Evolutionary conservation across 2,113 vertebrate species (phyloP).

Genomic region (Hydropotes inermis): DNA sequence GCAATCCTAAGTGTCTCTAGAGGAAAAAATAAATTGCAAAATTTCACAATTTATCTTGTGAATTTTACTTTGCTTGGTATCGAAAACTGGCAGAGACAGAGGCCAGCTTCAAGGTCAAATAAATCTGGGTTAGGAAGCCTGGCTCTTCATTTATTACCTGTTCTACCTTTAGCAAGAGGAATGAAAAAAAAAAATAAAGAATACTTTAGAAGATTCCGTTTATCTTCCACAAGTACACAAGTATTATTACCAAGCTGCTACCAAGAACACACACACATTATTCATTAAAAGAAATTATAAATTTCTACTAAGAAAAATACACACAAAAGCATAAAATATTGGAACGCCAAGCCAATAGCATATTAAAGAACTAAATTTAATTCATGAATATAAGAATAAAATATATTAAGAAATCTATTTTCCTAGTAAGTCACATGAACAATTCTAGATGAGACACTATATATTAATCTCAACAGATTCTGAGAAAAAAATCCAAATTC

Average conservation of each 20-base stretch:
- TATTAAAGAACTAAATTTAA: slow-evolving; percentile 30
- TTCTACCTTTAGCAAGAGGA: not conserved
- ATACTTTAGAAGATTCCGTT: not conserved
- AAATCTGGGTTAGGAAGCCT: not conserved
- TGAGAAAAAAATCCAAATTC: not conserved
- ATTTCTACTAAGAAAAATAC: slow-evolving; percentile 8
- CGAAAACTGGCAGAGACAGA: not conserved
- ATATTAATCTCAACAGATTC: slow-evolving; percentile 15
- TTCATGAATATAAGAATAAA: not conserved
- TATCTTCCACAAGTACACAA: not conserved
- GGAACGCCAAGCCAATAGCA: not conserved
- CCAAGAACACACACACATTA: not conserved
- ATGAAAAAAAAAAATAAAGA: not conserved
- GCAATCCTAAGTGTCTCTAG: not conserved
- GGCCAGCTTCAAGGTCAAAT: not conserved
- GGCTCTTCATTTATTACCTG: not conserved
- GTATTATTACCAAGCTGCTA: not conserved
- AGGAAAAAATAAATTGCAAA: not conserved
- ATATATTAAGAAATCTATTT: not conserved
- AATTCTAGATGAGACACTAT: not conserved
- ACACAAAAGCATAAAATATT: slow-evolving; percentile 10
- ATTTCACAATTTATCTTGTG: not conserved
- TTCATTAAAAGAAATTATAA: slow-evolving; percentile 2
- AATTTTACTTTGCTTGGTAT: not conserved
- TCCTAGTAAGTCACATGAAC: not conserved